These are phyloP conservation scores for Caenorhabditis drosophilae DNA, from an alignment of 2,888 invertebrate genomes.

Conservation along the genomic window DNA sequence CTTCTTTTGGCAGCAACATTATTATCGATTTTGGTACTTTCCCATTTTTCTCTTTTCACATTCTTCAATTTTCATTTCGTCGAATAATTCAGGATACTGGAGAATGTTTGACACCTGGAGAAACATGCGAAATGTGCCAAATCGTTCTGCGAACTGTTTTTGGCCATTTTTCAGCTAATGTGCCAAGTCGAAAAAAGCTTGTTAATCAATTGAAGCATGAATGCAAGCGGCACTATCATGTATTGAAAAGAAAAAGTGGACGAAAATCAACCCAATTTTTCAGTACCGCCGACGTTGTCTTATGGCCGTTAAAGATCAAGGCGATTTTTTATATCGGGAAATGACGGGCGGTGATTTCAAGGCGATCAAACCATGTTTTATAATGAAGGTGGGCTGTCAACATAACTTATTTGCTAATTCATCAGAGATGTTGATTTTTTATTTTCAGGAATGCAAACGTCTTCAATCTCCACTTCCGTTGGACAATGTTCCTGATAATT, in stretches of 20 bases:
- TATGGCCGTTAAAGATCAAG: slow-evolving; percentile 43
- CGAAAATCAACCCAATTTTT: too few relatives aligned
- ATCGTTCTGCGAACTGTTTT: slow-evolving; percentile 50
- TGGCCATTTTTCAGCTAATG: slow-evolving; percentile 48
- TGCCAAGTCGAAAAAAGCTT: slow-evolving; percentile 42
- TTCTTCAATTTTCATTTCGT: too few relatives aligned
- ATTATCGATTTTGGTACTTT: too few relatives aligned
- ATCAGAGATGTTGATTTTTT: not conserved
- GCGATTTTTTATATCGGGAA: slow-evolving; percentile 39
- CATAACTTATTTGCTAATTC: not conserved
- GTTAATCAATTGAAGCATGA: slow-evolving; percentile 56
- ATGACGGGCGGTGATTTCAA: slow-evolving; percentile 48
- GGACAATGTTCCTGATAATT: slow-evolving; percentile 24
- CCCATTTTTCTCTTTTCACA: too few relatives aligned
- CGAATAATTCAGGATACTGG: slow-evolving; percentile 17
- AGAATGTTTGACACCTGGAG: slow-evolving; percentile 39
- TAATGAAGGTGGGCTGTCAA: slow-evolving; percentile 30
- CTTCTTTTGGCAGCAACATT: too few relatives aligned
- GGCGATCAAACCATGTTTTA: slow-evolving; percentile 42
- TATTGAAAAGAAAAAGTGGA: too few relatives aligned
- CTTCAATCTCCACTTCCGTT: slow-evolving; percentile 41
- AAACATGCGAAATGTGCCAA: slow-evolving; percentile 52
- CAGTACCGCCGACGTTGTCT: slow-evolving; percentile 56
- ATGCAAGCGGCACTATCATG: slow-evolving; percentile 61
- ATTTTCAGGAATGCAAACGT: slow-evolving; percentile 44